Conservation (phyloP, 1,140 invertebrate genomes). For the Wiebesia pumilae region DNA sequence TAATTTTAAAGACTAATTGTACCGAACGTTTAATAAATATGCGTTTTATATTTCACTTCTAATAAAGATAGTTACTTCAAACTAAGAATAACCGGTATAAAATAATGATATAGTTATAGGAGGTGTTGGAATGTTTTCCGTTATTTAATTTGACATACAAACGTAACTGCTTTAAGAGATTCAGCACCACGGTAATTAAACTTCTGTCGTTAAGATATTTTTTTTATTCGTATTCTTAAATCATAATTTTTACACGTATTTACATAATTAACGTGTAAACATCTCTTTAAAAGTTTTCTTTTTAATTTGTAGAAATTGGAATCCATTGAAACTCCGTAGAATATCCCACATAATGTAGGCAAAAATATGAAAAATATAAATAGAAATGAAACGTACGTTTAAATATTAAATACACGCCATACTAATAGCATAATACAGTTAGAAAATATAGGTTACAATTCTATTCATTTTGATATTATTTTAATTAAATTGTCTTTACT, state of each 20-base stretch:
- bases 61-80: background rate
- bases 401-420: background rate
- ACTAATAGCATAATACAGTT: constrained; percentile 6
- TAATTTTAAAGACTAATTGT: background rate
- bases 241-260: background rate
- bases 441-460: background rate
- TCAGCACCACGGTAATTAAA: background rate
- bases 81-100: background rate
- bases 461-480: background rate
- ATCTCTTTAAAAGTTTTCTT: too few species aligned
- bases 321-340: too few species aligned
- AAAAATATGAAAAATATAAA: too few species aligned
- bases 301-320: too few species aligned
- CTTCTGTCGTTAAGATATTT: background rate
- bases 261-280: background rate
- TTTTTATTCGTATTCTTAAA: background rate
- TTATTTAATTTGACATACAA: constrained; percentile 14
- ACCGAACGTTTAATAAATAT: background rate
- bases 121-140: constrained; percentile 1
- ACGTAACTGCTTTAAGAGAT: constrained; percentile 26
- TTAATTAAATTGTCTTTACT: constrained; percentile 1
- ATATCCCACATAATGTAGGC: too few species aligned
- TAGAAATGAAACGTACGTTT: background rate
- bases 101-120: background rate
- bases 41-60: background rate